Base-by-base conservation (phyloP, 2,888 invertebrate genomes). In the Camponotus fellah region DNA sequence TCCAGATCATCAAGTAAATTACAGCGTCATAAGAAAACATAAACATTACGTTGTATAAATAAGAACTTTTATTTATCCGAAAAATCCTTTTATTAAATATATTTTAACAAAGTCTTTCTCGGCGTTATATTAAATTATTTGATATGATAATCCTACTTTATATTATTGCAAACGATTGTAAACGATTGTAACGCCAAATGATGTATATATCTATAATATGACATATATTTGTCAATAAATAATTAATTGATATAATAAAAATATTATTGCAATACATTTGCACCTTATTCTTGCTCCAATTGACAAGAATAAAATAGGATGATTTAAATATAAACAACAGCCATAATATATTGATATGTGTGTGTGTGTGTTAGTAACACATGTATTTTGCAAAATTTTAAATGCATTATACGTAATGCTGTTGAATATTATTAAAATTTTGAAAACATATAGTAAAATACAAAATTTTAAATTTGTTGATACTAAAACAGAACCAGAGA, bases 141-240 rank as follows among this genome's bases (percentile, higher is more conserved):
- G 10, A 60, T 46, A 46, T n/a, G 37, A 32, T 17, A 82, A 32
- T 60, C n/a, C 1, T 65, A 43, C 40, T 65, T 65, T 12, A 40
- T 43, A 81, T 62, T 74, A 74, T 64, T 65, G 21, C 34, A 46
- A 21, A 65, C 21, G 32, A 66, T 65, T 76, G 76, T 65, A 37
- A 53, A 65, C 53, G 53, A 64, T 53, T 65, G 76, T 84, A 75
- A 21, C 40, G 53, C 68, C 14, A 68, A 46, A 68, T 68, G 49
- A 77, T 85, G 76, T 85, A 77, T 43, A 82, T 84, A 81, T 34
- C 49, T 64, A 65, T 74, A 76, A 71, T 46, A 76, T 72, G 66
- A 81, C 68, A 49, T 75, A 69, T 76, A 58, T 84, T 82, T 84
- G 74, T 81, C 84, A 76, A 82, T 84, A 76, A 81, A 82, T 62